Evolutionary conservation across 2,113 vertebrate genomes (phyloP), one percentile per base, ranked within the genome.

Genomic region (Mesembrinibis cayennensis): DNA sequence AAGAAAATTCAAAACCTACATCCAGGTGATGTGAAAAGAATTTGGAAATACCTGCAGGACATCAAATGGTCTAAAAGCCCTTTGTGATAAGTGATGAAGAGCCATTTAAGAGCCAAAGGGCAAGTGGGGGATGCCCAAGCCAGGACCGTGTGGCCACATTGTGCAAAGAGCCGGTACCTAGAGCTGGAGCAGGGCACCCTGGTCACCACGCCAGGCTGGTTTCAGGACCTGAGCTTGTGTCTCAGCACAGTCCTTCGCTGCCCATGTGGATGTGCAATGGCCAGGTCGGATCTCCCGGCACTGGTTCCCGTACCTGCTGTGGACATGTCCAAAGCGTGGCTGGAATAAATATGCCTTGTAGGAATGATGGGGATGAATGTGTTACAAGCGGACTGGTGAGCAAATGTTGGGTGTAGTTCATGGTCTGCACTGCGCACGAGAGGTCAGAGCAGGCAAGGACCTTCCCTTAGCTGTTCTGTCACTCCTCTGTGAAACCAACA

Each of bases 341-440:
- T n/a, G 42, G 62, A 42, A n/a, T 50, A 13, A 11, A 50, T 20
- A 3, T 2, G 44, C 27, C 44, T 6, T 20, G 49, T 2, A 15
- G 49, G 5, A 6, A 10, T 2, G 29, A 6, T 6, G 34, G 84
- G 45, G 81, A 67, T 82, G 79, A 72, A 76, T 56, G 62, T 63
- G 82, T 79, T 87, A 80, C 72, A 76, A 74, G 67, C 76, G 80
- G 86, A 47, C 87, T 58, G 47, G 19, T 72, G 62, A 62, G 63
- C 56, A 85, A 77, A n/a, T 61, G 78, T 58, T 61, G 66, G 5
- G 49, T 73, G 73, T 55, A 52, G 92, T 73, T 26, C 13, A 32
- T 1, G 5, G 47, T 38, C 38, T 62, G 32, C 16, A 2, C 34
- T 6, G 49, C 9, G 3, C 42, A 9, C 0, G 4, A 13, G 63